phyloP scores from a whole-genome alignment of 2,888 invertebrate genomes.

The Megaustenia siamemsis region DNA sequence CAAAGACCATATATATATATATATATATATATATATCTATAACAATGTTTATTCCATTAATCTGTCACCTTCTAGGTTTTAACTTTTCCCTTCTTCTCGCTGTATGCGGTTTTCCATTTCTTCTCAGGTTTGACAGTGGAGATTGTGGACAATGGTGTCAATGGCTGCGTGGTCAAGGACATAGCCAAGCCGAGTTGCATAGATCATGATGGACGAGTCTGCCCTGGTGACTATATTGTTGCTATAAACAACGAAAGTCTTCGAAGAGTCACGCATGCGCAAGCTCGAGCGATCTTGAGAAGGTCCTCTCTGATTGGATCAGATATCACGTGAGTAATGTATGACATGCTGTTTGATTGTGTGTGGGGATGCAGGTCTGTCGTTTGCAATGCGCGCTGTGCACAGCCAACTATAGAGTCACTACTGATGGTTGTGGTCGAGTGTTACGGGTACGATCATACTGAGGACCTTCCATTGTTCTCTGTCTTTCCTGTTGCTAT shows the following conservation, averaged over 20 bases:
- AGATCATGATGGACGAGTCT: constrained; percentile 83
- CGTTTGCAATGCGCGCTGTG: too few species aligned
- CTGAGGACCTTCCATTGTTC: too few species aligned
- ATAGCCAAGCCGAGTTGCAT: constrained; percentile 82
- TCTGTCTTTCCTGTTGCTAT: too few species aligned
- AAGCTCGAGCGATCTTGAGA: constrained; percentile 84
- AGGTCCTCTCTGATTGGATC: constrained; percentile 83
- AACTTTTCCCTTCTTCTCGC: not conserved
- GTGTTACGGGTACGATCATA: too few species aligned
- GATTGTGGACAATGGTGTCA: constrained; percentile 83
- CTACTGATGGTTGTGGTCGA: too few species aligned
- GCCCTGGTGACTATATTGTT: constrained; percentile 83
- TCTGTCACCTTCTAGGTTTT: not conserved
- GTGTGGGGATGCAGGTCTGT: not conserved
- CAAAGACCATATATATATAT: too few species aligned
- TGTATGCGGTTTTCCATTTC: not conserved
- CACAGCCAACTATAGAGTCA: too few species aligned
- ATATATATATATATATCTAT: too few species aligned
- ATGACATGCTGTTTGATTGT: not conserved
- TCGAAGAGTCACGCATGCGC: constrained; percentile 83
- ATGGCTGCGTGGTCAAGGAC: constrained; percentile 83
- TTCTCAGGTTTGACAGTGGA: constrained; percentile 83
- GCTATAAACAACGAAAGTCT: constrained; percentile 84
- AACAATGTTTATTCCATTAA: not conserved
- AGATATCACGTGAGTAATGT: constrained; percentile 82